Conservation (phyloP, 2,797 vertebrate species). For the Neoniphon sammara region DNA sequence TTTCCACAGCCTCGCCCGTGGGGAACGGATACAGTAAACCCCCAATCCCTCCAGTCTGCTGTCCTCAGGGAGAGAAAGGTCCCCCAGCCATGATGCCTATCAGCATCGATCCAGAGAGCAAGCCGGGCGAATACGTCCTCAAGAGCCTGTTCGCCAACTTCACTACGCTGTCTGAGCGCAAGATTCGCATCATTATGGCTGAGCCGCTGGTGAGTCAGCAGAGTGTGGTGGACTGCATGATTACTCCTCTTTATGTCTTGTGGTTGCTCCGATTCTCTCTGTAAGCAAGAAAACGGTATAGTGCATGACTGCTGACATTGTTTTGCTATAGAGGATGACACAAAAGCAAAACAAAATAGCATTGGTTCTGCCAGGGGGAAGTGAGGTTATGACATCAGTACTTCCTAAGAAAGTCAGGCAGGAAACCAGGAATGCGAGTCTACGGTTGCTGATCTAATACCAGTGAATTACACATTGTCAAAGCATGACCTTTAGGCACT, state of each 20-base stretch:
- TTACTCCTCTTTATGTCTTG: neutral
- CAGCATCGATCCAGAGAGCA: slow-evolving; percentile 94
- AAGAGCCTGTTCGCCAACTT: slow-evolving; percentile 98
- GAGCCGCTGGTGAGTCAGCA: slow-evolving; percentile 92
- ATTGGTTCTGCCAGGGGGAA: neutral
- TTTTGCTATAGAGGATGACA: neutral
- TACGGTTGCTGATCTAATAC: slow-evolving; percentile 8
- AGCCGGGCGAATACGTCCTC: slow-evolving; percentile 95
- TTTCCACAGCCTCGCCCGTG: slow-evolving; percentile 90
- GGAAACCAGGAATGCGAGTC: neutral
- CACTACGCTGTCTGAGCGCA: slow-evolving; percentile 91
- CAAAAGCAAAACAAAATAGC: neutral
- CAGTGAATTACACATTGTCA: neutral
- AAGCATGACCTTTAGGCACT: neutral
- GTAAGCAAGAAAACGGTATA: neutral
- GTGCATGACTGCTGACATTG: neutral
- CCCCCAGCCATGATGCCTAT: slow-evolving; percentile 92
- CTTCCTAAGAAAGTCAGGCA: slow-evolving; percentile 25
- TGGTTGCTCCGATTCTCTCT: slow-evolving; percentile 6
- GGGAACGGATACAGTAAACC: slow-evolving; percentile 97
- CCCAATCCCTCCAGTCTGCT: slow-evolving; percentile 88
- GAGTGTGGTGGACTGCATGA: no score
- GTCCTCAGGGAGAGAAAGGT: slow-evolving; percentile 90
- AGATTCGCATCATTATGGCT: slow-evolving; percentile 98
- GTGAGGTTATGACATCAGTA: slow-evolving; percentile 8